Evolutionary conservation across 2,888 invertebrate genomes (phyloP), one percentile per base, ranked within the genome.

Genomic region (Leptura quadrifasciata): DNA sequence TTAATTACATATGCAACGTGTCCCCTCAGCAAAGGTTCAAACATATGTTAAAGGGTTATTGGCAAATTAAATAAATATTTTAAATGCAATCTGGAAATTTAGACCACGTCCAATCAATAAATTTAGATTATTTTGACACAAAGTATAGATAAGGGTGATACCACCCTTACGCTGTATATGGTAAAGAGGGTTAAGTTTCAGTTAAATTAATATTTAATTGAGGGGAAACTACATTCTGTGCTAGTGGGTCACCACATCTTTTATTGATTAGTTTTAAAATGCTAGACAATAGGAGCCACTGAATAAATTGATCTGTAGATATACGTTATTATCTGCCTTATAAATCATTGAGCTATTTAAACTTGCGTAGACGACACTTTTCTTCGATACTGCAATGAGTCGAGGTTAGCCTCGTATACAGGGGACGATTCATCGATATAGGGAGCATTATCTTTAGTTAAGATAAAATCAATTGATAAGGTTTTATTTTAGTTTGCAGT

Each of bases 151-250:
- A 31, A 31, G 60, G 17, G 17, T 31, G 5, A 61, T 17, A 17
- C 31, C 60, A 61, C 60, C 31, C 31, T 61, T 61, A 17, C 31
- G 10, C 15, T 31, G 18, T 61, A 27, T 17, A n/a, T 6, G 15
- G n/a, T 27, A 27, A 31, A 31, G 17, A 17, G 60, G 27, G 5
- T 17, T 61, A 60, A 12, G 27, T 17, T 31, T 31, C 60, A 15
- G n/a, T 61, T 31, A n/a, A 17, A 61, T 61, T 61, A 61, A 61
- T 61, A 64, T 47, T 64, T 47, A 47, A 18, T 64, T 35, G 18
- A 47, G 12, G 21, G 20, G 39, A 20, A 63, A 20, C 20, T 21
- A 21, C 21, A 18, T 21, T 6, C 15, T 67, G 52, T 24, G 54
- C 54, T 15, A 67, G 65, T 67, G 17, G 65, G 65, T 54, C 65